phyloP scores from a whole-genome alignment of 1,140 invertebrate species.

The Platyura marginata region DNA sequence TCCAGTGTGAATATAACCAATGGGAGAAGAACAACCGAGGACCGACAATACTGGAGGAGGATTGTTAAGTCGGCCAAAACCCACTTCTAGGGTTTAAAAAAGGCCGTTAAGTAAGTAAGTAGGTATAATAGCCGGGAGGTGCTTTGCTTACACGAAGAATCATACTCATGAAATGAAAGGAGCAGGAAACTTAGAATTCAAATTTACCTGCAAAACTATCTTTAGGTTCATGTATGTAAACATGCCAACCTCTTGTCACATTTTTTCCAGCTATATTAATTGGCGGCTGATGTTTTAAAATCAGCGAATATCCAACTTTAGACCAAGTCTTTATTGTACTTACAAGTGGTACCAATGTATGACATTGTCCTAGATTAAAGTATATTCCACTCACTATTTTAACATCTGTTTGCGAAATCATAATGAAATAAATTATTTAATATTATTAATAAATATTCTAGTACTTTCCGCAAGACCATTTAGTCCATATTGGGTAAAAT shows the following conservation, averaged over 20 bases:
- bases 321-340: constrained; percentile 14
- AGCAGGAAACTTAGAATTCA: too few species aligned
- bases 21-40: too few species aligned
- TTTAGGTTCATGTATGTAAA: constrained; percentile 18
- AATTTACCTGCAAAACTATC: constrained; percentile 20
- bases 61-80: too few species aligned
- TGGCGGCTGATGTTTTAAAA: constrained; percentile 11
- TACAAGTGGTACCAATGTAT: constrained; percentile 28
- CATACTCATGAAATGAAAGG: too few species aligned
- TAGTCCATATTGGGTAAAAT: constrained; percentile 24
- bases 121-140: too few species aligned
- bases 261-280: constrained; percentile 4
- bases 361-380: constrained; percentile 31
- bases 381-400: constrained; percentile 22
- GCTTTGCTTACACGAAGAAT: too few species aligned
- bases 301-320: constrained; percentile 14
- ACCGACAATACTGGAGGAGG: too few species aligned
- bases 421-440: too few species aligned
- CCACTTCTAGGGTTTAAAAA: too few species aligned
- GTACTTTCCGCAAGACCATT: constrained; percentile 20
- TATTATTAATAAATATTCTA: too few species aligned
- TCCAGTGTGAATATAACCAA: too few species aligned
- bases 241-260: constrained; percentile 16
- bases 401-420: constrained; percentile 15
- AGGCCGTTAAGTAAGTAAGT: too few species aligned